phyloP scores from a whole-genome alignment of 2,888 invertebrate species.

The Amphipoea oculea region DNA sequence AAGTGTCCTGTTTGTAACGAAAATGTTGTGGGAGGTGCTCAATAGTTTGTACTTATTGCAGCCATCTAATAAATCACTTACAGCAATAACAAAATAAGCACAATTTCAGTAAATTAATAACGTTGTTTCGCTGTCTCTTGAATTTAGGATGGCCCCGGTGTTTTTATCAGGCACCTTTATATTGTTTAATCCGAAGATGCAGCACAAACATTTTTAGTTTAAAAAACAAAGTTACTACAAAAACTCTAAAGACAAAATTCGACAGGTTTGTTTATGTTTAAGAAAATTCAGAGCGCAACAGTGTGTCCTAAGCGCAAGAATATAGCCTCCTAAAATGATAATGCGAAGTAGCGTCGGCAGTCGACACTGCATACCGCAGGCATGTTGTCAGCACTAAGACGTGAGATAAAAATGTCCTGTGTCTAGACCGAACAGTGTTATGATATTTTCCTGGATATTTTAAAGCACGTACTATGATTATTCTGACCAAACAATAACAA shows the following conservation, averaged over 20 bases:
- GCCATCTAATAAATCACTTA: background rate
- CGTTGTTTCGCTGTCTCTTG: background rate
- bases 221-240: background rate
- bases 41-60: conserved; percentile 8
- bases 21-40: conserved; percentile 15
- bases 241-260: background rate
- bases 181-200: background rate
- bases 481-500: conserved; percentile 37
- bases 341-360: conserved; percentile 41
- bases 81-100: background rate
- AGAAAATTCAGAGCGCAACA: background rate
- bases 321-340: conserved; percentile 45
- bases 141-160: background rate
- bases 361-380: conserved; percentile 49
- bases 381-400: conserved; percentile 52
- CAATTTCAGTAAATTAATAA: background rate
- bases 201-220: background rate
- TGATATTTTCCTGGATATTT: conserved; percentile 34
- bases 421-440: conserved; percentile 18
- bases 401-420: conserved; percentile 55
- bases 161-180: background rate
- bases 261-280: background rate
- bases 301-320: conserved; percentile 33
- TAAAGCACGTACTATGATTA: conserved; percentile 62
- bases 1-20: conserved; percentile 38